phyloP scores from a whole-genome alignment of 2,888 invertebrate genomes.

The Allygus modestus region DNA sequence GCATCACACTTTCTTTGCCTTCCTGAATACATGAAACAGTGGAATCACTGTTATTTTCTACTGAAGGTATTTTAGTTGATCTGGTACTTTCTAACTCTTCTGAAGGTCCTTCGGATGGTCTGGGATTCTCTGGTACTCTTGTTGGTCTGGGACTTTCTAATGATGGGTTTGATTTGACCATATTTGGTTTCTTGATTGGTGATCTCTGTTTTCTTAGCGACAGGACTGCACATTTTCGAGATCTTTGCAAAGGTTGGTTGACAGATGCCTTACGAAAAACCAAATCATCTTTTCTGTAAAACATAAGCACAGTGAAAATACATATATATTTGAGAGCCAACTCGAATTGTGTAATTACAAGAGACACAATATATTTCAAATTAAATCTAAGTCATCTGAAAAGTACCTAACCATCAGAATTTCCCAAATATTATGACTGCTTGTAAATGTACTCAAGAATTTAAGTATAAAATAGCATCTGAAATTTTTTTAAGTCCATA shows the following conservation, averaged over 20 bases:
- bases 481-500: no score
- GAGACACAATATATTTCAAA: no score
- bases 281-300: constrained; percentile 37
- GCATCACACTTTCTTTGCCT: not conserved
- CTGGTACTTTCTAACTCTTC: not conserved
- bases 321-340: not conserved
- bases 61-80: not conserved
- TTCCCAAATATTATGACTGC: no score
- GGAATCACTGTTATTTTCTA: not conserved
- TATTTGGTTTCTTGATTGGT: not conserved
- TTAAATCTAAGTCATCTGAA: no score
- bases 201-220: constrained; percentile 8
- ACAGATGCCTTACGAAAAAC: constrained; percentile 14
- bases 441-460: no score
- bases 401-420: no score
- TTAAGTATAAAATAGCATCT: no score
- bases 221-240: not conserved
- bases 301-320: not conserved
- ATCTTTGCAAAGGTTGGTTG: not conserved
- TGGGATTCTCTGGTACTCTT: not conserved
- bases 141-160: not conserved
- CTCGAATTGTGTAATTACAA: no score
- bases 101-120: not conserved
- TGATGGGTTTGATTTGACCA: not conserved
- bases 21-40: not conserved